These are phyloP conservation scores for Furnarius figulus DNA, from an alignment of 2,113 vertebrate genomes.

Conservation along the genomic window DNA sequence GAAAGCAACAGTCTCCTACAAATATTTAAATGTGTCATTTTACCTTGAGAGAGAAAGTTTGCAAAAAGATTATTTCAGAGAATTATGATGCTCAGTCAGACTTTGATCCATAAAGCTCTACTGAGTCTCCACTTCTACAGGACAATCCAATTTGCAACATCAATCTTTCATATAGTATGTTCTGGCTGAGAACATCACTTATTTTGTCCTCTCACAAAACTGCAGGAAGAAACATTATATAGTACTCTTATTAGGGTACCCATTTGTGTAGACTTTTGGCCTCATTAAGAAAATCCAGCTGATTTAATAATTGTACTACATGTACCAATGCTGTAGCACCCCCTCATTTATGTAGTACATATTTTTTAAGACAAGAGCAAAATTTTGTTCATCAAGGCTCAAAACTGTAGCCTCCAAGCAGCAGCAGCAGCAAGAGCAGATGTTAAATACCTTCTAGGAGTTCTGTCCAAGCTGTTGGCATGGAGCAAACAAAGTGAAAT, in stretches of 20 bases:
- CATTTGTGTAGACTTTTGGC: background rate
- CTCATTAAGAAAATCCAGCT: background rate
- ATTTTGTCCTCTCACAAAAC: background rate
- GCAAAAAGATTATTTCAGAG: background rate
- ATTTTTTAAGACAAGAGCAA: background rate
- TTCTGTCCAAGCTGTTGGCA: background rate
- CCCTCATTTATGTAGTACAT: background rate
- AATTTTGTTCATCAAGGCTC: background rate
- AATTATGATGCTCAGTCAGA: background rate
- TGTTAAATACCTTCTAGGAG: background rate
- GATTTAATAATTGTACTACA: background rate
- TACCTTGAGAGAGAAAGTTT: background rate
- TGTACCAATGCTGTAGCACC: background rate
- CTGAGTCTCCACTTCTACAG: background rate
- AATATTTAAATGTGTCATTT: background rate
- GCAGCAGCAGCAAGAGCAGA: background rate
- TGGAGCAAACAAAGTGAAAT: background rate
- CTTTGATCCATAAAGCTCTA: background rate
- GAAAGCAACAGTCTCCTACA: background rate
- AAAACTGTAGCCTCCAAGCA: background rate
- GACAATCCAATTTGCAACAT: background rate
- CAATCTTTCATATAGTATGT: background rate
- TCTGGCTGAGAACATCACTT: background rate
- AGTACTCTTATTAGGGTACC: background rate
- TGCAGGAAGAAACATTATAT: background rate